Conservation (phyloP, 2,888 invertebrate species). For the Nemapogon koenigi region DNA sequence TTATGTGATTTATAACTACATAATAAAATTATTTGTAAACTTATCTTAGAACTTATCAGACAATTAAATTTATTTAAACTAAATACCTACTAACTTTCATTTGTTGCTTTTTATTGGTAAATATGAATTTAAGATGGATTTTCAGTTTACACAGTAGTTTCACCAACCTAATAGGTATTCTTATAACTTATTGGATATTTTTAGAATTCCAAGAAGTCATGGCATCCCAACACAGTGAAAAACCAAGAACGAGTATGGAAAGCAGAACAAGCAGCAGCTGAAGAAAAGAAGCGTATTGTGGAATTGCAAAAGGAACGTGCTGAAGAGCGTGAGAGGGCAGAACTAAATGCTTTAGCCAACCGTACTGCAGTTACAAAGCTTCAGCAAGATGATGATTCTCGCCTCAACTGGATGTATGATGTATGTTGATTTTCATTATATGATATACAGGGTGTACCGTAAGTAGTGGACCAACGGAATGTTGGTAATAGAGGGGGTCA, state of each 20-base stretch:
- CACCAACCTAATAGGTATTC: background rate
- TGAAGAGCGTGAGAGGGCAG: conserved; percentile 70
- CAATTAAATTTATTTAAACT: no score
- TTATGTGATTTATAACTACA: no score
- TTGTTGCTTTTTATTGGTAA: background rate
- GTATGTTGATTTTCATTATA: conserved; percentile 29
- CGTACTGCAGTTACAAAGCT: conserved; percentile 37
- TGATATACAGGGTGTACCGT: no score
- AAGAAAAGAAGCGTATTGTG: conserved; percentile 70
- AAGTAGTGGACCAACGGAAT: no score
- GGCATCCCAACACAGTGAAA: conserved; percentile 80
- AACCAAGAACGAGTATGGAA: conserved; percentile 82
- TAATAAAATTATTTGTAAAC: no score
- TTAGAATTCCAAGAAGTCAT: conserved; percentile 80
- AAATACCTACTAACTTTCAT: no score
- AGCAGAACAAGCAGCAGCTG: conserved; percentile 75
- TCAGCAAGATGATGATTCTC: conserved; percentile 59
- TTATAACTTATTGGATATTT: conserved; percentile 13
- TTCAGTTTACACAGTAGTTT: background rate
- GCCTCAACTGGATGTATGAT: conserved; percentile 91
- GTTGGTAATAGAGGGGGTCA: no score
- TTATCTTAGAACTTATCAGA: no score
- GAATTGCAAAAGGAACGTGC: conserved; percentile 73
- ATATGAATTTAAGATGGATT: background rate
- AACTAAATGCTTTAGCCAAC: conserved; percentile 67